A percentile compares a stretch with the other conserved stretches of the same genome.
These are phyloP conservation scores for Gavialis gangeticus DNA, from an alignment of 2,113 vertebrate species.

Conservation along the genomic window DNA sequence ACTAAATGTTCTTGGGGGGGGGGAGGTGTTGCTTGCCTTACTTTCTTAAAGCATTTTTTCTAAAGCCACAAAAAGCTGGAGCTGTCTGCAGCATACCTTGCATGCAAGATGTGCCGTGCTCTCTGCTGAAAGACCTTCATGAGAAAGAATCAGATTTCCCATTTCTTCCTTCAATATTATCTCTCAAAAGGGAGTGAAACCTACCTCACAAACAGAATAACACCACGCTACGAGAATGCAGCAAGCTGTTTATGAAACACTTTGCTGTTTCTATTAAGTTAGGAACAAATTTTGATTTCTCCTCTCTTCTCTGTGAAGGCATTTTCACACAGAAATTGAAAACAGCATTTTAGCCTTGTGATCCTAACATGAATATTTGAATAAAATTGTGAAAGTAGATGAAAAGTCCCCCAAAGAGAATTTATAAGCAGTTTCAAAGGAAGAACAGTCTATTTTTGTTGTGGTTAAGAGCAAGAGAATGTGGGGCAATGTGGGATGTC, in stretches of 20 bases:
- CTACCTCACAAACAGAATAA: not conserved
- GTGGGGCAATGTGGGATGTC: not conserved
- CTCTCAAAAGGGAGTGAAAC: not conserved
- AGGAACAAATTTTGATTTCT: not conserved
- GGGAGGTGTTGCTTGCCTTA: not conserved
- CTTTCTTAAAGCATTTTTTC: not conserved
- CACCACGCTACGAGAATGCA: not conserved
- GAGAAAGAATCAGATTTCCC: not conserved
- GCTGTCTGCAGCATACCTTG: not conserved
- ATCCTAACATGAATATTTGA: not conserved
- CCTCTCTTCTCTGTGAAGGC: not conserved
- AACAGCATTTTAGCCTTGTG: not conserved
- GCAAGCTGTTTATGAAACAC: not conserved
- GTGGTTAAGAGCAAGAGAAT: slow-evolving; percentile 28
- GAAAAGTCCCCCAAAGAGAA: slow-evolving; percentile 6
- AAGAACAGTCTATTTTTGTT: not conserved
- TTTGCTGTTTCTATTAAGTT: slow-evolving; percentile 11
- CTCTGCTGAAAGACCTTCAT: not conserved
- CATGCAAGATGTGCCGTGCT: not conserved
- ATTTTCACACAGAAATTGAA: slow-evolving; percentile 14
- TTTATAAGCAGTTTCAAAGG: not conserved
- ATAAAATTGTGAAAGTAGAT: not conserved
- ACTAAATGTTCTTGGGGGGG: not conserved
- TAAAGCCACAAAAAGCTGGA: not conserved
- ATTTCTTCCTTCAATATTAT: not conserved